Evolutionary conservation across 2,797 vertebrate species (phyloP), one percentile per base, ranked within the genome.

Genomic region (Propithecus deckenii): DNA sequence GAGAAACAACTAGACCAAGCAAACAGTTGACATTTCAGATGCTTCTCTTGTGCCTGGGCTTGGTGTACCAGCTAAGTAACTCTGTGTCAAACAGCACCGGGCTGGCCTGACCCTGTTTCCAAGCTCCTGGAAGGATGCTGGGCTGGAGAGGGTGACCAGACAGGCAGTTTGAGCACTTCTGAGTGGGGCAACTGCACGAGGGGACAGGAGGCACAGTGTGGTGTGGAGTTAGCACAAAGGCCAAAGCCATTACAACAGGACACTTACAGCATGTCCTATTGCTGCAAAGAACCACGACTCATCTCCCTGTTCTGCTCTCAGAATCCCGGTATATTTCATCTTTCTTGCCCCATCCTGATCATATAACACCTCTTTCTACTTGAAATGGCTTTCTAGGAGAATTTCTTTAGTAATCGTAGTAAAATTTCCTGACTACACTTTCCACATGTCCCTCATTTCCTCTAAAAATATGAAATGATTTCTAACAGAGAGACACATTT

Each of bases 391-490:
- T 95, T 90, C 35, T 32, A 59, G 35, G 35, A 85, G 57, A 92
- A 92, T 52, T 92, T 94, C 76, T 55, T 76, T 20, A 88, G 86
- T 7, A 67, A 90, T 90, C 48, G 50, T 48, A 61, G 25, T 69
- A 81, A 92, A 94, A 55, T 25, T 88, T 94, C 80, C 52, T 74
- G n/a, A 38, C 52, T 59, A 72, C 4, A 59, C 76, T 92, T 92
- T 89, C 38, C 48, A 84, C 46, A 28, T 65, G 32, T 43, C 52
- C 85, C 65, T 91, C 78, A 61, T 8, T 94, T 96, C 35, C 84
- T 86, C 72, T 79, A 78, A 95, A 95, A 91, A 67, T 52, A 61
- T 8, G 25, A 61, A 89, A 48, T 61, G 67, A 96, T 87, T 89
- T 91, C 28, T 30, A 78, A 71, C 32, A n/a, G 55, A 50, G 75